Percentiles rank a stretch among this genome's conserved stretches.
phyloP scores from a whole-genome alignment of 2,888 invertebrate genomes.

The Yponomeuta sedellus region DNA sequence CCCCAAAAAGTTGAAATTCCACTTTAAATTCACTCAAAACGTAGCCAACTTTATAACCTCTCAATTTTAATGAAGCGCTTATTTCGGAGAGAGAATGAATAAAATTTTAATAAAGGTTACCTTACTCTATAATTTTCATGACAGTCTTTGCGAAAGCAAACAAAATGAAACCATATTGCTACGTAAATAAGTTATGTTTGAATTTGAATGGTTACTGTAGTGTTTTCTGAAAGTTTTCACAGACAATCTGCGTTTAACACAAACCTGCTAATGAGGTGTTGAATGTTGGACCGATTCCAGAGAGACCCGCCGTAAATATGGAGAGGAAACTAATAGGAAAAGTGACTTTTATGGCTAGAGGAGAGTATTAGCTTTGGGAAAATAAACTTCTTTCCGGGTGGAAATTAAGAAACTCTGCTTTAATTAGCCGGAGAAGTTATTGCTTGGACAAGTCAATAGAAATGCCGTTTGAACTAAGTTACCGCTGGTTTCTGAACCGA shows the following conservation, averaged over 20 bases:
- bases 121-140: not conserved
- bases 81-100: constrained; percentile 32
- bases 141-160: not conserved
- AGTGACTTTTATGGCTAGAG: constrained; percentile 4
- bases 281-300: constrained; percentile 66
- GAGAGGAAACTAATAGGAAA: constrained; percentile 14
- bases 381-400: not conserved
- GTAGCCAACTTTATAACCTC: constrained; percentile 58
- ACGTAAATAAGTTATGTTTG: constrained; percentile 25
- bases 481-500: no score
- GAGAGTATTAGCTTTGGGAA: constrained; percentile 6
- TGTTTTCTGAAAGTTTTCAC: constrained; percentile 62
- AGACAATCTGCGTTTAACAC: constrained; percentile 63
- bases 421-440: not conserved
- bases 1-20: not conserved
- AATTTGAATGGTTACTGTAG: constrained; percentile 55
- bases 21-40: constrained; percentile 31
- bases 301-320: constrained; percentile 53
- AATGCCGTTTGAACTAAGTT: not conserved
- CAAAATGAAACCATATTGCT: not conserved
- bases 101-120: not conserved
- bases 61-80: constrained; percentile 62
- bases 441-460: not conserved
- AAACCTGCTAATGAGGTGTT: constrained; percentile 59
- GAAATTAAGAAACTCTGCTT: not conserved